Conservation (phyloP, 2,797 vertebrate species). For the Amblyopsis hoosieri region DNA sequence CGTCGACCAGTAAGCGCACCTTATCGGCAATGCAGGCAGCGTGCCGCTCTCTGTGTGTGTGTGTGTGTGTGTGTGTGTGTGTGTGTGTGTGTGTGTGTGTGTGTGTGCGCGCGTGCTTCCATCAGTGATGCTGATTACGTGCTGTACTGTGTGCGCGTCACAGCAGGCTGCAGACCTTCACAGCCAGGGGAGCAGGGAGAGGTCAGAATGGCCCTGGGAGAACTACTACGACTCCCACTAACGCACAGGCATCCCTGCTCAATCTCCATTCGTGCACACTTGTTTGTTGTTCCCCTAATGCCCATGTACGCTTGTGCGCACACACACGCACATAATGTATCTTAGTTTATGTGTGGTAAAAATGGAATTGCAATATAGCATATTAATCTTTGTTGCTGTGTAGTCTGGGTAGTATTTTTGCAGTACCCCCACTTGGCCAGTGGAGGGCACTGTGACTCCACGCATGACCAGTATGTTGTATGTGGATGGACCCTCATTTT, state of each 20-base stretch:
- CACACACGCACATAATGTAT: slow-evolving; percentile 7
- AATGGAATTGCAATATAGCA: slow-evolving; percentile 33
- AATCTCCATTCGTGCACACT: neutral
- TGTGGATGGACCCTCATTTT: slow-evolving; percentile 32
- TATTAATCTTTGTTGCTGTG: slow-evolving; percentile 26
- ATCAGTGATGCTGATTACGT: slow-evolving; percentile 62
- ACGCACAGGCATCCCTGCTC: slow-evolving; percentile 23
- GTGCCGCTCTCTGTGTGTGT: slow-evolving; percentile 31
- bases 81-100: slow-evolving; percentile 36
- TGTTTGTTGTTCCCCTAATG: neutral
- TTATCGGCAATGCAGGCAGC: slow-evolving; percentile 71
- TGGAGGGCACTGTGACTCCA: slow-evolving; percentile 78
- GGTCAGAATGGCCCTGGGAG: slow-evolving; percentile 73
- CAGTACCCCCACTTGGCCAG: slow-evolving; percentile 53
- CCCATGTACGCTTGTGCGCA: neutral
- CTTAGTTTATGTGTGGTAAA: slow-evolving; percentile 22
- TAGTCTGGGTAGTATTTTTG: neutral
- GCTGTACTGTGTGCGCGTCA: slow-evolving; percentile 70
- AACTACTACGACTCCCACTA: slow-evolving; percentile 35
- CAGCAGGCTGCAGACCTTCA: slow-evolving; percentile 71
- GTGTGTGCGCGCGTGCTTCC: slow-evolving; percentile 33
- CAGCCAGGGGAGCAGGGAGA: slow-evolving; percentile 72
- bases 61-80: slow-evolving; percentile 15
- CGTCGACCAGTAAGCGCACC: slow-evolving; percentile 59
- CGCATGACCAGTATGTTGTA: slow-evolving; percentile 34